phyloP scores from a whole-genome alignment of 2,797 vertebrate species.

The Cercopithecus neglectus region DNA sequence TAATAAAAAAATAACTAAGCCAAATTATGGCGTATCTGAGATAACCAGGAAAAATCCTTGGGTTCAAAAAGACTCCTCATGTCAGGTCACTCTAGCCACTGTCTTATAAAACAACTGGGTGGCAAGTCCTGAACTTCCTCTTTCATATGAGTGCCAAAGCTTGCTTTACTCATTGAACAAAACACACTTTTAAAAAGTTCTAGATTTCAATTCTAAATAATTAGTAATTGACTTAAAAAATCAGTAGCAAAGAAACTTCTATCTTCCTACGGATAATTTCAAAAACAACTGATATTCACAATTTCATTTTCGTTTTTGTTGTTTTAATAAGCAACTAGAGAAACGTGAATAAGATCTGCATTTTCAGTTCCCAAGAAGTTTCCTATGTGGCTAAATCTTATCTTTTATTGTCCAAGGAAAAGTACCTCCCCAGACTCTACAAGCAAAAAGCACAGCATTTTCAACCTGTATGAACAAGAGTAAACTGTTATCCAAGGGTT shows the following conservation, averaged over 20 bases:
- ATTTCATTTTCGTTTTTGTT: slow-evolving; percentile 34
- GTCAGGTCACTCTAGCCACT: background rate
- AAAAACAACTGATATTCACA: slow-evolving; percentile 46
- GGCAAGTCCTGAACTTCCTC: slow-evolving; percentile 52
- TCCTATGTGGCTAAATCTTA: slow-evolving; percentile 18
- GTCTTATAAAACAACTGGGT: slow-evolving; percentile 9
- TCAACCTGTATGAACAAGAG: slow-evolving; percentile 50
- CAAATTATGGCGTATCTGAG: background rate
- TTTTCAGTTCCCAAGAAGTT: slow-evolving; percentile 46
- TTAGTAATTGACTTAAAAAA: slow-evolving; percentile 46
- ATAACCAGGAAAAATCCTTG: slow-evolving; percentile 1
- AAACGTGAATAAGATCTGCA: slow-evolving; percentile 15
- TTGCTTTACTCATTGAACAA: slow-evolving; percentile 22
- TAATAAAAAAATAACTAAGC: slow-evolving; percentile 39
- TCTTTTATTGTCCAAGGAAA: slow-evolving; percentile 12
- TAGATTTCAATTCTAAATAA: slow-evolving; percentile 48
- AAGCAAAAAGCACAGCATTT: slow-evolving; percentile 45
- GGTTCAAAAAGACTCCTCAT: background rate
- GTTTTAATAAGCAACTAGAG: slow-evolving; percentile 9
- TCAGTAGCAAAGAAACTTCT: background rate
- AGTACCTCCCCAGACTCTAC: background rate
- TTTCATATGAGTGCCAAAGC: slow-evolving; percentile 18
- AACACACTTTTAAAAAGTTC: background rate
- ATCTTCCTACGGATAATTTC: slow-evolving; percentile 17
- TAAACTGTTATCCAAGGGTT: slow-evolving; percentile 2